Percentiles rank a stretch among this genome's conserved stretches.
These are phyloP conservation scores for Diarsia brunnea DNA, from an alignment of 2,888 invertebrate genomes.

Conservation along the genomic window DNA sequence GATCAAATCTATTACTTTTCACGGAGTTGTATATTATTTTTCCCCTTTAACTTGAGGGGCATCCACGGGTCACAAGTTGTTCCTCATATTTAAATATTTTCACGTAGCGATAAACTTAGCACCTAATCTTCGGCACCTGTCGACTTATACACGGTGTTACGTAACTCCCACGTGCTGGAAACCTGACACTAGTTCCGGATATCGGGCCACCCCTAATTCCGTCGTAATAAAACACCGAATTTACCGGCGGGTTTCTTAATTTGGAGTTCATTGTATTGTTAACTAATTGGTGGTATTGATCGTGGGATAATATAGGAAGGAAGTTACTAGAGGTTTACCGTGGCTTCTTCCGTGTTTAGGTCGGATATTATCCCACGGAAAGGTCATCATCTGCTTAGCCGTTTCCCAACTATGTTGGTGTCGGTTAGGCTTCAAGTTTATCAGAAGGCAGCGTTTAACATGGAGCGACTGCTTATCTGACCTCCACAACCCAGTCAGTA, in stretches of 20 bases:
- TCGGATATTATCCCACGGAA: neutral
- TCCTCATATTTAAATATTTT: constrained; percentile 27
- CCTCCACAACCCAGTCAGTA: too few relatives aligned
- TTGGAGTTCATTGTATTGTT: constrained; percentile 43
- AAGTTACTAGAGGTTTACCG: too few relatives aligned
- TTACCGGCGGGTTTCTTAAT: constrained; percentile 61
- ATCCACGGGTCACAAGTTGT: too few relatives aligned
- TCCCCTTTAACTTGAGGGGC: too few relatives aligned
- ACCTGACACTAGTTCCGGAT: constrained; percentile 60
- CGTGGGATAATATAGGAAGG: neutral
- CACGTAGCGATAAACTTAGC: constrained; percentile 51
- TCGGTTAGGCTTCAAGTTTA: too few relatives aligned
- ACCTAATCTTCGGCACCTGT: constrained; percentile 48
- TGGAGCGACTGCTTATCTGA: too few relatives aligned
- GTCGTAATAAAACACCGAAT: constrained; percentile 65
- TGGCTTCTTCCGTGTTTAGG: neutral
- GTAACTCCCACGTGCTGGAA: constrained; percentile 45
- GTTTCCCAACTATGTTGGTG: too few relatives aligned
- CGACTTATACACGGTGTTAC: constrained; percentile 42
- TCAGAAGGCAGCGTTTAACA: too few relatives aligned
- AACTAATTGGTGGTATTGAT: constrained; percentile 41
- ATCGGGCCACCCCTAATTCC: constrained; percentile 65
- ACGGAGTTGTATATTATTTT: too few relatives aligned
- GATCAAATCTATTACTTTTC: too few relatives aligned
- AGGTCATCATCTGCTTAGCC: too few relatives aligned